Conservation (phyloP, 1,140 invertebrate genomes). For the Formica exsecta region DNA sequence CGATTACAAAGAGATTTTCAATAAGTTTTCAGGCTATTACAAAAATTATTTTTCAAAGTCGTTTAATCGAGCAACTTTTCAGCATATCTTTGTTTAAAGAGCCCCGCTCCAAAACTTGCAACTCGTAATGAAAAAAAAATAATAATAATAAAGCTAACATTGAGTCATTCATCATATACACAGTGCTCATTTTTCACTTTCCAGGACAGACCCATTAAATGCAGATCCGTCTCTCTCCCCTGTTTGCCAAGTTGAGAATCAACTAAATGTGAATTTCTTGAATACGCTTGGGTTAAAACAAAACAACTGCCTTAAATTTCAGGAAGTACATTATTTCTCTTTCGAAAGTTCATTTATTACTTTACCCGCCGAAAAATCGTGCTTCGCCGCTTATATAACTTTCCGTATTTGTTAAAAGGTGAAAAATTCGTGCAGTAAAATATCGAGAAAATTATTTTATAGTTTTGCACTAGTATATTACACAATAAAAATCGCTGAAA, state of each 20-base stretch:
- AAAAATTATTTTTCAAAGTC: slow-evolving; percentile 7
- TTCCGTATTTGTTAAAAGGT: background rate
- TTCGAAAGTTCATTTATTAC: background rate
- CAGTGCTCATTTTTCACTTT: background rate
- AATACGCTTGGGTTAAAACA: background rate
- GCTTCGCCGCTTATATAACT: background rate
- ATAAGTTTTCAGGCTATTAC: background rate
- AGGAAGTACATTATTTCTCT: background rate
- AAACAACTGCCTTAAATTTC: background rate
- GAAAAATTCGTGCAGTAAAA: slow-evolving; percentile 17
- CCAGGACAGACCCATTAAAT: background rate
- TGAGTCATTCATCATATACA: background rate
- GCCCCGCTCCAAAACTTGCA: background rate
- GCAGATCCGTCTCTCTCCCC: background rate
- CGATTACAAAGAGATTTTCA: slow-evolving; percentile 3
- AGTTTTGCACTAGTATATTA: background rate
- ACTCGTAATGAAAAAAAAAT: background rate
- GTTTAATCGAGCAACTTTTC: background rate
- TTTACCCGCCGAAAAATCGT: background rate
- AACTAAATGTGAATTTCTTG: slow-evolving; percentile 22
- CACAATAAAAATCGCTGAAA: slow-evolving; percentile 7
- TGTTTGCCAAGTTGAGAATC: background rate
- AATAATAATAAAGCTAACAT: background rate
- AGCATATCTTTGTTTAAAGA: background rate
- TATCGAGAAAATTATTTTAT: slow-evolving; percentile 46